Conservation (phyloP, 1,140 invertebrate genomes). For the Prorops nasuta region DNA sequence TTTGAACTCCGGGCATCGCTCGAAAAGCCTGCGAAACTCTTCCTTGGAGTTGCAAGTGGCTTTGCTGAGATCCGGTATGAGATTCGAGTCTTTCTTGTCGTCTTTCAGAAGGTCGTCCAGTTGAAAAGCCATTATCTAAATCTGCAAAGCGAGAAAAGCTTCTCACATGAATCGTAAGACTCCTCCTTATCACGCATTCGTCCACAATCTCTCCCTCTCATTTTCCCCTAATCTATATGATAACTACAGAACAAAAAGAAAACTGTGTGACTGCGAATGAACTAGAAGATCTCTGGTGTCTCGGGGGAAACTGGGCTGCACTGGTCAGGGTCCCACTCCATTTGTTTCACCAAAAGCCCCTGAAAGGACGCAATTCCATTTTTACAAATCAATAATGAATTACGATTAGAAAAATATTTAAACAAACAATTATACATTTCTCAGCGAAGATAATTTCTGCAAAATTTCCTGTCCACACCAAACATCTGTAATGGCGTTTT, state of each 20-base stretch:
- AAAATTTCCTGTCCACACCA: slow-evolving; percentile 48
- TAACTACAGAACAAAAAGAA: slow-evolving; percentile 21
- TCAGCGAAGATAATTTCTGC: slow-evolving; percentile 42
- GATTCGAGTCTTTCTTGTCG: slow-evolving; percentile 79
- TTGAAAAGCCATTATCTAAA: slow-evolving; percentile 60
- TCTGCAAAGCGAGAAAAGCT: slow-evolving; percentile 30
- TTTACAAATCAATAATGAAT: not conserved
- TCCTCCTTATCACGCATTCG: slow-evolving; percentile 2
- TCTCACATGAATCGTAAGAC: not conserved
- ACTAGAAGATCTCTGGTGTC: slow-evolving; percentile 36
- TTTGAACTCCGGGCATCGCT: slow-evolving; percentile 87
- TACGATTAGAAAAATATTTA: too few relatives aligned
- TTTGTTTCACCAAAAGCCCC: slow-evolving; percentile 50
- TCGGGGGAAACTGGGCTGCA: slow-evolving; percentile 42
- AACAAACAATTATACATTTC: slow-evolving; percentile 41
- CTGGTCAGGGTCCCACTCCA: slow-evolving; percentile 50
- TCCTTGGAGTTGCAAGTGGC: slow-evolving; percentile 72
- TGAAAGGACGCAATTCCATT: slow-evolving; percentile 28
- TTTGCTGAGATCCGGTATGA: slow-evolving; percentile 81
- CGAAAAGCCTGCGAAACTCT: slow-evolving; percentile 77
- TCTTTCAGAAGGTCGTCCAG: slow-evolving; percentile 78
- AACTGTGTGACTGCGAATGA: slow-evolving; percentile 18
- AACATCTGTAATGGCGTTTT: slow-evolving; percentile 20
- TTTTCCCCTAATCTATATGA: slow-evolving; percentile 8
- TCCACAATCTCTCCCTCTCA: slow-evolving; percentile 14